Base-by-base conservation (phyloP, 2,797 vertebrate species). In the Acipenser transmontanus region DNA sequence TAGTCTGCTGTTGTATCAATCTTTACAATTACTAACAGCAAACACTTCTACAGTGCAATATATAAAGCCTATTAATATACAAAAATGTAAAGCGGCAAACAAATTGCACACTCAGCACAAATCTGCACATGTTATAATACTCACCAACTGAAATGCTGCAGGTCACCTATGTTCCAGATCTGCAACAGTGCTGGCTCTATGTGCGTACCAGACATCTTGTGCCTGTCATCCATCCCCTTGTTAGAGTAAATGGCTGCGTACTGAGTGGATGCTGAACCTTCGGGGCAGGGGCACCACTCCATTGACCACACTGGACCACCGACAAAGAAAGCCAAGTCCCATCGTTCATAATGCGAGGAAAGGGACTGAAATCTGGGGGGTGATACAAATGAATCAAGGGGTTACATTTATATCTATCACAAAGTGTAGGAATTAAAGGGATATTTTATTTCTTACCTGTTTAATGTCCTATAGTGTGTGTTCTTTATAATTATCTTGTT, bases 231-330 rank as follows among this genome's bases (percentile, higher is more conserved):
- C 94, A 95, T 95, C 70, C 82, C 81, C 20, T 77, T 75, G 65
- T 97, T 93, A 78, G 92, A 95, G 80, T 92, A 93, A 67, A 98
- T 51, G 0, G 94, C 94, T 49, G 93, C 66, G 0, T 91, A 93
- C 83, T 99, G 96, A 0, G 74, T 68, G 1, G 89, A 85, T 0
- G 59, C 65, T 0, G 91, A 85, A 1, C 93, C 93, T 7, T 93
- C 93, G 0, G 94, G 93, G 1, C 83, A 89, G 0, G 97, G 96
- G 73, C 96, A 98, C 96, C 97, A 99, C 74, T 97, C 97, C 86
- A 97, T 70, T 0, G 96, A 86, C 94, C 95, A 97, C 60, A 98
- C 84, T 0, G 97, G 97, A 6, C 97, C 97, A 0, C 96, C 97
- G 0, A 88, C 85, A 12, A 89, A 95, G 87, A 99, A 91, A 6